Evolutionary conservation across 2,888 invertebrate species (phyloP).

Genomic region (Agrotis ipsilon): DNA sequence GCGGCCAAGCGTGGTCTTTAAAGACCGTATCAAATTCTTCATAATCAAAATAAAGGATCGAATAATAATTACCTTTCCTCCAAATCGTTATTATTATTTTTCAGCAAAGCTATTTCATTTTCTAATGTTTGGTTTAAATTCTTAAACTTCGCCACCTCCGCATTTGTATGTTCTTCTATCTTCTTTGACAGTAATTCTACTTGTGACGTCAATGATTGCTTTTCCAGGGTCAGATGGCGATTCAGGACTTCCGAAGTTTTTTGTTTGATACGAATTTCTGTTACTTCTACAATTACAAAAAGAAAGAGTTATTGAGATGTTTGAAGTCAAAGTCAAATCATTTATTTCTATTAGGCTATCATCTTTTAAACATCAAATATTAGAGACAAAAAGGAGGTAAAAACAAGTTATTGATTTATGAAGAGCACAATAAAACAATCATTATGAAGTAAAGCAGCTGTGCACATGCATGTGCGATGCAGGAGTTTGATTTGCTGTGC

Average conservation of each 20-base stretch:
- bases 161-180: conserved; percentile 71
- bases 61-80: conserved; percentile 77
- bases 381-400: too few species aligned
- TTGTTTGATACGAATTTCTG: conserved; percentile 69
- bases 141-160: conserved; percentile 73
- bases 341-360: too few species aligned
- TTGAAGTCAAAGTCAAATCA: too few species aligned
- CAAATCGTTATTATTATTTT: conserved; percentile 75
- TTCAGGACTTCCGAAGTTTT: conserved; percentile 69
- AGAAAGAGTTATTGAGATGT: not conserved
- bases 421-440: too few species aligned
- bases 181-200: conserved; percentile 74
- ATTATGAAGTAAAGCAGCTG: too few species aligned
- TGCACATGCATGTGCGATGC: not conserved
- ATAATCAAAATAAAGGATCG: not conserved
- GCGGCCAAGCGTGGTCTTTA: too few species aligned
- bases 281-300: conserved; percentile 72
- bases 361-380: too few species aligned
- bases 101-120: conserved; percentile 71
- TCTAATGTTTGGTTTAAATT: conserved; percentile 73
- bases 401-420: too few species aligned
- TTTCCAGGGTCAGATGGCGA: conserved; percentile 71
- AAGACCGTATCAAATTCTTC: too few species aligned
- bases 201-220: conserved; percentile 71
- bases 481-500: not conserved